Conservation (phyloP, 2,797 vertebrate species). For the Gastrophryne carolinensis region DNA sequence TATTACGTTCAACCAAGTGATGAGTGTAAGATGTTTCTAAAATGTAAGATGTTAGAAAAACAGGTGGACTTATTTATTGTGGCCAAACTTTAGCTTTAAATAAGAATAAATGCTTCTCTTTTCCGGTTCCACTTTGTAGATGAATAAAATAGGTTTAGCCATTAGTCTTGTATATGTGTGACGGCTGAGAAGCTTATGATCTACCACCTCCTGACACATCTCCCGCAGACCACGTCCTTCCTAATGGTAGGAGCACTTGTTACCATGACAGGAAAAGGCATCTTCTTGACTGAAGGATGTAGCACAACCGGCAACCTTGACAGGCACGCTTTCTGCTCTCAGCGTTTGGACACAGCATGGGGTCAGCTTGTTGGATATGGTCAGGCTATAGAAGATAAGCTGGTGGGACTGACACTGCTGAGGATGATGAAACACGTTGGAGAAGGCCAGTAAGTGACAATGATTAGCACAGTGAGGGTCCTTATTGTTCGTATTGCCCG, state of each 20-base stretch:
- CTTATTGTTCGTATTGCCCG: background rate
- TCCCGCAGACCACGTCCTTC: constrained; percentile 14
- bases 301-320: constrained; percentile 11
- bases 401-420: background rate
- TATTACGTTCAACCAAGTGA: no score
- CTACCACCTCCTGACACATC: constrained; percentile 10
- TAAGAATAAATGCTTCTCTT: background rate
- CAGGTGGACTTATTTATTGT: no score
- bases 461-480: background rate
- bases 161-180: background rate
- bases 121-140: background rate
- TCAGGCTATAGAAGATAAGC: background rate
- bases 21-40: no score
- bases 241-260: constrained; percentile 29
- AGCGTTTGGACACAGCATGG: constrained; percentile 15
- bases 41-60: no score
- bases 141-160: background rate
- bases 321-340: background rate
- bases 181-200: constrained; percentile 4
- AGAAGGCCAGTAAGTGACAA: background rate
- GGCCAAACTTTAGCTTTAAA: no score
- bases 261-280: constrained; percentile 17
- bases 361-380: background rate
- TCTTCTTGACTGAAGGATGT: constrained; percentile 23
- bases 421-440: background rate